A percentile compares a stretch with the other conserved stretches of the same genome.
phyloP scores from a whole-genome alignment of 2,797 vertebrate species.

The Parauchenoglanis ngamensis region DNA sequence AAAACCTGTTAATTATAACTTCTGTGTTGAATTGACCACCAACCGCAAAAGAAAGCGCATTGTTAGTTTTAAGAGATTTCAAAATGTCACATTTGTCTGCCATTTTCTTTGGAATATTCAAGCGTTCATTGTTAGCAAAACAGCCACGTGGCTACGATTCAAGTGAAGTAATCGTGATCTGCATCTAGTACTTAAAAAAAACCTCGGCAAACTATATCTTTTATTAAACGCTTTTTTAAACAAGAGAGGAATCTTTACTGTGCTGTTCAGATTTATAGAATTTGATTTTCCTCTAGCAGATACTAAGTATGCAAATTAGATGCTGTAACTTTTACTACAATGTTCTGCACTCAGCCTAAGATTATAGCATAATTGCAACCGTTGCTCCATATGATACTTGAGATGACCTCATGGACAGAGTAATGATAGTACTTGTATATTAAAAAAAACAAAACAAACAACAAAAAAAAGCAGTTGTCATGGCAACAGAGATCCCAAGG shows the following conservation, averaged over 20 bases:
- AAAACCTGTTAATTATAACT: neutral
- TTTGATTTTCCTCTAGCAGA: neutral
- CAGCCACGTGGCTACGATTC: neutral
- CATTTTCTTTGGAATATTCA: neutral
- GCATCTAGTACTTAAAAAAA: neutral
- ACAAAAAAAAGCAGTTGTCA: neutral
- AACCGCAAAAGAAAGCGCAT: neutral
- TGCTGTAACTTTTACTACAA: too few species aligned
- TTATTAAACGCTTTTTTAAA: neutral
- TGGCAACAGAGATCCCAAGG: neutral
- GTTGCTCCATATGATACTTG: neutral
- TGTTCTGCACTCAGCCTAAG: neutral
- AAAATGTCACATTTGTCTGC: neutral
- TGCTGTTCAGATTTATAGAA: neutral
- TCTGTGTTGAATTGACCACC: neutral
- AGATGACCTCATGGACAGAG: neutral
- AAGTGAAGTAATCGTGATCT: neutral
- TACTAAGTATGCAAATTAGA: neutral
- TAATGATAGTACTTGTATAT: neutral
- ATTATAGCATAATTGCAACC: neutral
- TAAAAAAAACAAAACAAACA: neutral
- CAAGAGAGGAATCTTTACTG: neutral
- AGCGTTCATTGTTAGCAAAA: neutral
- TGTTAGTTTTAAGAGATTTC: neutral
- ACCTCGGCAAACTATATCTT: neutral